Percentiles rank a stretch among this genome's conserved stretches.
Evolutionary conservation across 2,888 invertebrate genomes (phyloP).

Genomic region (Heteropelma amictum): DNA sequence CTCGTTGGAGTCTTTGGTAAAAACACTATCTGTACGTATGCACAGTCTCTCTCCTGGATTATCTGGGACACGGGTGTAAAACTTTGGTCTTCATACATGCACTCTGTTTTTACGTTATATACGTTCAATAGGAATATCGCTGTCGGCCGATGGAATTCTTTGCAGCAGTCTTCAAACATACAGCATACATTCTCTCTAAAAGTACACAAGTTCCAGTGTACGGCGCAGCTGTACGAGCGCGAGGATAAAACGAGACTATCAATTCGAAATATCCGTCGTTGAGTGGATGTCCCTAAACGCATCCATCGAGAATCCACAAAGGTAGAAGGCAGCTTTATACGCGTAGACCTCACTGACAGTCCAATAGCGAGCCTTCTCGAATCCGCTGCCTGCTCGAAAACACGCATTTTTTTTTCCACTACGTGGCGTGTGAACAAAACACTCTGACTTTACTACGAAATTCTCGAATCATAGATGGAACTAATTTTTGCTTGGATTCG

Average conservation of each 20-base stretch:
- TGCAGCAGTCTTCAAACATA: neutral
- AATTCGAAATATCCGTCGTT: conserved; percentile 24
- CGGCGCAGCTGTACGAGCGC: neutral
- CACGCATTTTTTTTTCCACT: neutral
- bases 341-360: no score
- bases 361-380: no score
- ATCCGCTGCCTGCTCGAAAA: no score
- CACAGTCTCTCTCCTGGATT: conserved; percentile 25
- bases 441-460: neutral
- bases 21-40: conserved; percentile 6
- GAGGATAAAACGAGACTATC: conserved; percentile 24
- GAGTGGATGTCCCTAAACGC: neutral
- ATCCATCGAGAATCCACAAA: neutral
- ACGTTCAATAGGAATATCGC: conserved; percentile 25
- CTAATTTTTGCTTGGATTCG: neutral
- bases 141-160: conserved; percentile 12
- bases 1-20: conserved; percentile 1
- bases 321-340: no score
- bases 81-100: conserved; percentile 22
- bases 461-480: conserved; percentile 11
- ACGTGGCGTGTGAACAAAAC: neutral
- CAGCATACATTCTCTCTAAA: neutral
- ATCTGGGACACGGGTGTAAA: conserved; percentile 38
- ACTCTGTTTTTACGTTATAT: conserved; percentile 10
- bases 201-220: neutral